Percentiles rank a stretch among this genome's conserved stretches.
Evolutionary conservation across 2,888 invertebrate genomes (phyloP).

Genomic region (Acheta domesticus): DNA sequence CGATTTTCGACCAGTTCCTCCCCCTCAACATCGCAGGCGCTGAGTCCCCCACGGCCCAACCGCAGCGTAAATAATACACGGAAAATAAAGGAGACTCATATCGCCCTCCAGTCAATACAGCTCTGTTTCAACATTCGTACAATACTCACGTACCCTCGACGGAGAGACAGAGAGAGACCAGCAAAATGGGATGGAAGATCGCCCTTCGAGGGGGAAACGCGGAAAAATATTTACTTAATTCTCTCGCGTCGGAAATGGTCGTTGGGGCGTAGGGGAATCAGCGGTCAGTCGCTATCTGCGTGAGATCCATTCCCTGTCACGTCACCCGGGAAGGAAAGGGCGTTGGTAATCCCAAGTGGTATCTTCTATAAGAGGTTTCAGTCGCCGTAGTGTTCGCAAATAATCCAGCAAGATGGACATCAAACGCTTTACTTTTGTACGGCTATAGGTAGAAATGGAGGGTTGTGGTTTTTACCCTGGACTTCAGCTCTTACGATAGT

Average conservation of each 20-base stretch:
- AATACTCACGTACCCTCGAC: neutral
- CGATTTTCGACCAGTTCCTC: neutral
- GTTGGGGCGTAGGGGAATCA: neutral
- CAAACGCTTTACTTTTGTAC: no score
- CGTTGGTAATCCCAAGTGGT: no score
- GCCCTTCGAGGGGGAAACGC: neutral
- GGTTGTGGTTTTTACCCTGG: no score
- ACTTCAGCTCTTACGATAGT: no score
- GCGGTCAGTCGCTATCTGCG: neutral
- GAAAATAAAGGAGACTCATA: neutral
- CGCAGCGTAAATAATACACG: neutral
- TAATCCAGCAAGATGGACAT: no score
- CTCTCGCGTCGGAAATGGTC: neutral
- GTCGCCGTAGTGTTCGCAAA: no score
- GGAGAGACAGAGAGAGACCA: neutral
- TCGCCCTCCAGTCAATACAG: neutral
- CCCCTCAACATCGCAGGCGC: neutral
- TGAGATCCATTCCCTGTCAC: neutral
- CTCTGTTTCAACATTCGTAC: slow-evolving; percentile 10
- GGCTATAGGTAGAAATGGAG: no score
- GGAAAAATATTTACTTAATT: slow-evolving; percentile 18
- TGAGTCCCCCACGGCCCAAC: no score
- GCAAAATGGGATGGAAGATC: neutral
- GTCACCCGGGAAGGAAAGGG: no score
- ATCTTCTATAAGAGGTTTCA: no score